Conservation (phyloP, 2,888 invertebrate species). For the Acanthosepion lycidas region DNA sequence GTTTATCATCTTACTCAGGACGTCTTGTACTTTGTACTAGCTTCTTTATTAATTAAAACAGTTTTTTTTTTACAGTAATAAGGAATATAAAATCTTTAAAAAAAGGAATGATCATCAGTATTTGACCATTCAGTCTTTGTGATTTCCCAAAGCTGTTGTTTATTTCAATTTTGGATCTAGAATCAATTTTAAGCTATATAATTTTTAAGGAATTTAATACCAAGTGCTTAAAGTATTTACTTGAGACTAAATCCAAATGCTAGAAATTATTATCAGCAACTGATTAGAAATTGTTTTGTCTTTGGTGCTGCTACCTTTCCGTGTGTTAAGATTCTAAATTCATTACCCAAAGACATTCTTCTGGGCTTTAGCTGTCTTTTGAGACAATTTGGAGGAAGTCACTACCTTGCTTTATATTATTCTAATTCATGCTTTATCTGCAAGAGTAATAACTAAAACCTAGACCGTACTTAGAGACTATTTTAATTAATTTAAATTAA, state of each 20-base stretch:
- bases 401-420: neutral
- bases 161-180: no score
- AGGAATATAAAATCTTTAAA: no score
- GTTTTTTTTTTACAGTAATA: no score
- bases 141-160: no score
- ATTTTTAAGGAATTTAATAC: no score
- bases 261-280: neutral
- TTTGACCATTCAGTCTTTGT: no score
- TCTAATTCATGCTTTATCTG: neutral
- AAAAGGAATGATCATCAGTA: no score
- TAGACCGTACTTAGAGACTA: neutral
- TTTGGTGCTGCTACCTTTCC: neutral
- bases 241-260: neutral
- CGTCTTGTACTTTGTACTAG: no score
- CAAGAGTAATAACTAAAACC: neutral
- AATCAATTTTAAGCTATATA: no score
- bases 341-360: neutral
- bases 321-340: neutral
- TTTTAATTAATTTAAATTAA: neutral
- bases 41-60: no score
- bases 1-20: no score
- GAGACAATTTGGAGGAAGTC: neutral
- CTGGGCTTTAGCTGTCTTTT: neutral
- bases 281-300: neutral
- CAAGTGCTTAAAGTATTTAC: no score